phyloP scores from a whole-genome alignment of 2,888 invertebrate genomes.

The Trachelus iudaicus region DNA sequence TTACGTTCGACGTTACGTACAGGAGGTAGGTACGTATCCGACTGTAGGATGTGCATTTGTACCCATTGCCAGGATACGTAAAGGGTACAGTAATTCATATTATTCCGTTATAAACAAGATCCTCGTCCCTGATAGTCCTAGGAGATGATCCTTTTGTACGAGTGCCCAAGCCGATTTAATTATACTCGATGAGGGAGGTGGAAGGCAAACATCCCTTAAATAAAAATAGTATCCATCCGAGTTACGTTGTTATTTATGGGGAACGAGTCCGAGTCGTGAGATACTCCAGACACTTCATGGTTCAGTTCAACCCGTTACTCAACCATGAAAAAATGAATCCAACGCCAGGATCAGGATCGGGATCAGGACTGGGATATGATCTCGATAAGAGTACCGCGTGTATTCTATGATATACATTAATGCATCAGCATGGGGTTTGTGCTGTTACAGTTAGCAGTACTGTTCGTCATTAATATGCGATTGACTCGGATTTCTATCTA shows the following conservation, averaged over 20 bases:
- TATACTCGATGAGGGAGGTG: conserved; percentile 14
- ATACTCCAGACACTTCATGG: conserved; percentile 39
- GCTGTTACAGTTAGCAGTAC: conserved; percentile 46
- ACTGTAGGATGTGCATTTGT: background rate
- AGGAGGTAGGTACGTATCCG: background rate
- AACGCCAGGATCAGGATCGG: conserved; percentile 33
- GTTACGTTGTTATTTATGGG: conserved; percentile 43
- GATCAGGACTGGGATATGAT: conserved; percentile 32
- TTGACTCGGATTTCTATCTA: conserved; percentile 11
- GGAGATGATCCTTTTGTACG: background rate
- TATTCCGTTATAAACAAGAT: conserved; percentile 9
- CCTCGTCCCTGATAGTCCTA: background rate
- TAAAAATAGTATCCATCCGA: conserved; percentile 24
- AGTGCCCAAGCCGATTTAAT: conserved; percentile 18
- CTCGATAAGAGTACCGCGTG: conserved; percentile 40
- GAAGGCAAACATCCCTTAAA: conserved; percentile 14
- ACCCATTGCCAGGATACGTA: background rate
- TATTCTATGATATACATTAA: conserved; percentile 50
- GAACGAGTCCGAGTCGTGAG: conserved; percentile 37
- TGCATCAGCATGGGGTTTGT: conserved; percentile 43
- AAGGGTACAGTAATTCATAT: conserved; percentile 1
- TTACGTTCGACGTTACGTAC: conserved; percentile 18
- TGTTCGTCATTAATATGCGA: conserved; percentile 52
- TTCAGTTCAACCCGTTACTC: conserved; percentile 46
- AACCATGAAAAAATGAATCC: conserved; percentile 34